phyloP scores from a whole-genome alignment of 2,888 invertebrate species.

The Pelosia muscerda region DNA sequence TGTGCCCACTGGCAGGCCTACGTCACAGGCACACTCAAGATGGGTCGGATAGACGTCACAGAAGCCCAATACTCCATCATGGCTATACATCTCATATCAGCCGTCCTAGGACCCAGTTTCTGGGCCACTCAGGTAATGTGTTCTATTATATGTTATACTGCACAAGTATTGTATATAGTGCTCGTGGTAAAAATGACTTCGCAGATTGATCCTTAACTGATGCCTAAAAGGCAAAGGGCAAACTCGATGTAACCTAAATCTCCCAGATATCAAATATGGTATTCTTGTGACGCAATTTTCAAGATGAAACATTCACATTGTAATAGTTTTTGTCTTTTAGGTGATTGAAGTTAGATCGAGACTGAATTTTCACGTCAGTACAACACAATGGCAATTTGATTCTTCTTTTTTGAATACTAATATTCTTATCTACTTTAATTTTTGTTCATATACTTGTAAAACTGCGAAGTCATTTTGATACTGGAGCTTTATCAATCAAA shows the following conservation, averaged over 20 bases:
- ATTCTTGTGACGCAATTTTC: too few species aligned
- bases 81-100: conserved; percentile 94
- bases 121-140: conserved; percentile 90
- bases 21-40: conserved; percentile 96
- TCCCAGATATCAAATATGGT: too few species aligned
- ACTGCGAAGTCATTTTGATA: conserved; percentile 15
- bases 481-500: conserved; percentile 1
- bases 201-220: neutral
- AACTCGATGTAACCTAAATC: too few species aligned
- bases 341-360: too few species aligned
- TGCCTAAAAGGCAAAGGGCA: too few species aligned
- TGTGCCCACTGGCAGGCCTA: conserved; percentile 99
- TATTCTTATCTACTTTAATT: neutral
- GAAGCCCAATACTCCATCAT: conserved; percentile 99
- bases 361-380: too few species aligned
- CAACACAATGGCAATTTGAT: too few species aligned
- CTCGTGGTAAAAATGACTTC: conserved; percentile 13
- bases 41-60: conserved; percentile 98
- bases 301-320: too few species aligned
- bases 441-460: neutral
- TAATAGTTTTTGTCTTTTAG: too few species aligned
- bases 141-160: conserved; percentile 27
- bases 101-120: conserved; percentile 93
- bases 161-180: neutral
- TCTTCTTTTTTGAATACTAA: neutral